A percentile compares a stretch with the other conserved stretches of the same genome.
These are phyloP conservation scores for Gryllus bimaculatus DNA, from an alignment of 1,140 invertebrate genomes.

Conservation along the genomic window DNA sequence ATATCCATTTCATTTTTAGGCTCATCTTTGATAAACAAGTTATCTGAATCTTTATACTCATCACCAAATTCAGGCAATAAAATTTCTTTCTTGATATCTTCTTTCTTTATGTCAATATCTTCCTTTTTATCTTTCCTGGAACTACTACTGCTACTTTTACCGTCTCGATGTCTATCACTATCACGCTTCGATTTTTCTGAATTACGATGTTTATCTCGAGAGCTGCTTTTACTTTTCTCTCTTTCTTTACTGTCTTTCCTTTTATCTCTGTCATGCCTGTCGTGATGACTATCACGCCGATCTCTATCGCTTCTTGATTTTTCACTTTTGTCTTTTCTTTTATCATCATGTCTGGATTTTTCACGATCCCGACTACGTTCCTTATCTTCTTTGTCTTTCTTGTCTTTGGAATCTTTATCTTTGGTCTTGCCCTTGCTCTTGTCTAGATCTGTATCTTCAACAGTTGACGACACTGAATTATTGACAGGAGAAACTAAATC, in stretches of 20 bases:
- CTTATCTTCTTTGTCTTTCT: constrained; percentile 13
- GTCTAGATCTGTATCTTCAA: constrained; percentile 25
- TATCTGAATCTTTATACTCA: constrained; percentile 9
- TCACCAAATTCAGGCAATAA: neutral
- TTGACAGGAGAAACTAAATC: constrained; percentile 24
- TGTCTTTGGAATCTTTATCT: constrained; percentile 20
- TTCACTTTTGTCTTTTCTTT: constrained; percentile 26
- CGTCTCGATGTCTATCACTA: constrained; percentile 27
- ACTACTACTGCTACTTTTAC: constrained; percentile 28
- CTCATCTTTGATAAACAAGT: neutral
- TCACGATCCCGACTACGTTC: constrained; percentile 25
- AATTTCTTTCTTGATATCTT: constrained; percentile 18
- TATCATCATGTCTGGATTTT: constrained; percentile 24
- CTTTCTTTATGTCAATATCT: constrained; percentile 27
- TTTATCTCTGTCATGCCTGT: constrained; percentile 23
- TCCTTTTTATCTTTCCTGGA: constrained; percentile 21
- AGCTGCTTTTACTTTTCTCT: constrained; percentile 28
- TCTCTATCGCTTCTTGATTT: constrained; percentile 28
- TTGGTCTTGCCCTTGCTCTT: constrained; percentile 23
- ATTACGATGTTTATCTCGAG: constrained; percentile 9
- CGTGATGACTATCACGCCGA: constrained; percentile 29
- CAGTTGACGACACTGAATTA: constrained; percentile 32
- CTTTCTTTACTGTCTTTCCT: constrained; percentile 31
- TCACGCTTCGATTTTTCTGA: neutral
- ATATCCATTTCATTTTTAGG: constrained; percentile 8